Evolutionary conservation across 2,113 vertebrate genomes (phyloP).

Genomic region (Nanorana parkeri): DNA sequence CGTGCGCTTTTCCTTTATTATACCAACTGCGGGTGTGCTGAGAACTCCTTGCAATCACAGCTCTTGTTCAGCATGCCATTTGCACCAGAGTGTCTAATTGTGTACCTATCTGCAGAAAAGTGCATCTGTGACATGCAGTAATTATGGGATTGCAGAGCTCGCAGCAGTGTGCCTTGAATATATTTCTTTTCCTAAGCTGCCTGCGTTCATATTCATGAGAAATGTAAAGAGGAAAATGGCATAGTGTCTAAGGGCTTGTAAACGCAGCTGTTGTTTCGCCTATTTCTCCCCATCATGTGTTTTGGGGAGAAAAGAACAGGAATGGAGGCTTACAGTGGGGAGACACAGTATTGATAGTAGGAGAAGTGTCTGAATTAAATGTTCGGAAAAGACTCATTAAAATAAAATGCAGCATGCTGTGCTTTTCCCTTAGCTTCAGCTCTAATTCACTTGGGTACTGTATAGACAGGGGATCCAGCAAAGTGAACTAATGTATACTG

Average conservation of each 20-base stretch:
- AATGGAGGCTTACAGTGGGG: too few relatives aligned
- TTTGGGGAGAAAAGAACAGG: too few relatives aligned
- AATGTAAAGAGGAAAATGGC: background rate
- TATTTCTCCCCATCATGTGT: too few relatives aligned
- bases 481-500: too few relatives aligned
- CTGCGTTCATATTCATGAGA: background rate
- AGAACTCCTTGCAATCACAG: slow-evolving; percentile 31
- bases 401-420: too few relatives aligned
- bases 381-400: too few relatives aligned
- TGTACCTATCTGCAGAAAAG: slow-evolving; percentile 40
- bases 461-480: too few relatives aligned
- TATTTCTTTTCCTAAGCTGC: slow-evolving; percentile 24
- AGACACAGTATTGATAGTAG: too few relatives aligned
- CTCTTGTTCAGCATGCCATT: slow-evolving; percentile 32
- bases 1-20: background rate
- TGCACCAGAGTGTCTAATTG: slow-evolving; percentile 42
- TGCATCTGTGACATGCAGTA: slow-evolving; percentile 44
- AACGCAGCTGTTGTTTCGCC: too few relatives aligned
- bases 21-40: background rate
- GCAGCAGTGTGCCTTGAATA: slow-evolving; percentile 18
- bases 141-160: slow-evolving; percentile 35
- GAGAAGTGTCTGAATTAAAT: too few relatives aligned
- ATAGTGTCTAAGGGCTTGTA: background rate
- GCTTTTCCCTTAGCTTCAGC: too few relatives aligned
- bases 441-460: too few relatives aligned